Evolutionary conservation across 2,888 invertebrate species (phyloP).

Genomic region (Drosophila hamatofila): DNA sequence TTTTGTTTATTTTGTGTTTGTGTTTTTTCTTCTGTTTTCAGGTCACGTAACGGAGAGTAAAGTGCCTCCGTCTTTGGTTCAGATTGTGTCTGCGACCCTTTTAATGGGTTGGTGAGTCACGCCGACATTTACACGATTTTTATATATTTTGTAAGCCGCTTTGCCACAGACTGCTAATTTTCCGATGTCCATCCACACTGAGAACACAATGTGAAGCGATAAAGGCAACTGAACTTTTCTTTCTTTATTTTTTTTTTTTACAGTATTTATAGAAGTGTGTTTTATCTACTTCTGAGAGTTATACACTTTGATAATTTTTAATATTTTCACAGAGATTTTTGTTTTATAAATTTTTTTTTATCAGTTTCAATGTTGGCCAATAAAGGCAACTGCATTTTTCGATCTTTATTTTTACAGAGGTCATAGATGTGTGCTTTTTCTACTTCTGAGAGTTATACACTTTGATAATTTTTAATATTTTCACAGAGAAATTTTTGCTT

Average conservation of each 20-base stretch:
- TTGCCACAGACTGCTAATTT: conserved; percentile 64
- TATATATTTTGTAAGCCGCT: conserved; percentile 50
- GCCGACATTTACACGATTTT: conserved; percentile 66
- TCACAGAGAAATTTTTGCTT: no score
- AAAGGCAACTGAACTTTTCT: not conserved
- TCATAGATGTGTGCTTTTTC: no score
- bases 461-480: not conserved
- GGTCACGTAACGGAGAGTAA: conserved; percentile 67
- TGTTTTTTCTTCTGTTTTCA: conserved; percentile 51
- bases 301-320: no score
- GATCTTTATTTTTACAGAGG: no score
- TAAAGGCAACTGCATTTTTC: no score
- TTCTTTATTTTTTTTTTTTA: not conserved
- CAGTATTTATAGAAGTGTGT: not conserved
- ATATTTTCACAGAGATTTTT: no score
- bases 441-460: no score
- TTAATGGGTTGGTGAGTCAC: conserved; percentile 71
- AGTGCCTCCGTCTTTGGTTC: conserved; percentile 46
- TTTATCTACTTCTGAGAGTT: no score
- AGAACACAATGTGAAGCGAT: conserved; percentile 3
- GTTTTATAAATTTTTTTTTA: not conserved
- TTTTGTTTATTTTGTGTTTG: not conserved
- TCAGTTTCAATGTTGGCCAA: no score
- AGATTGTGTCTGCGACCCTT: conserved; percentile 67
- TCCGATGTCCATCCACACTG: conserved; percentile 29